These are phyloP conservation scores for Drosophila mimetica DNA, from an alignment of 2,888 invertebrate genomes.

Conservation along the genomic window DNA sequence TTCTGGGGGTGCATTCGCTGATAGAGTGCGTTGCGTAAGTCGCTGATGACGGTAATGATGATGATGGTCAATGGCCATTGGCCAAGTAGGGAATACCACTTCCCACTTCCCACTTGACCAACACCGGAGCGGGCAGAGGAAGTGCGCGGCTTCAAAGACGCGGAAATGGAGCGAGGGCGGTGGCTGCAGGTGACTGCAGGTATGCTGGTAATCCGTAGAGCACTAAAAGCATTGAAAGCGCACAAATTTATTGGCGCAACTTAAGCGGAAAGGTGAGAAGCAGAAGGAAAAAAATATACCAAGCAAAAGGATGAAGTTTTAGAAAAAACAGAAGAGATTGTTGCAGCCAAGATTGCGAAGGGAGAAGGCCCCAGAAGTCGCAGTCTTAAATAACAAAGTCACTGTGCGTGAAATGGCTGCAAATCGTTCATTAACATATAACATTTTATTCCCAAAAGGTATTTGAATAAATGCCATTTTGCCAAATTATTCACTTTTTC, in stretches of 20 bases:
- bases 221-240: slow-evolving; percentile 38
- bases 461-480: background rate
- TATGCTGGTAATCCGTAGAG: slow-evolving; percentile 34
- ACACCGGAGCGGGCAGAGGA: slow-evolving; percentile 20
- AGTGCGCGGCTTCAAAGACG: slow-evolving; percentile 30
- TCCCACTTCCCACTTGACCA: slow-evolving; percentile 43
- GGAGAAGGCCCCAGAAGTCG: slow-evolving; percentile 7
- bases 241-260: slow-evolving; percentile 48
- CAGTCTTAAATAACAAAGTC: slow-evolving; percentile 8
- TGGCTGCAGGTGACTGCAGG: background rate
- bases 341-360: slow-evolving; percentile 8
- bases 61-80: slow-evolving; percentile 42
- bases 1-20: slow-evolving; percentile 3
- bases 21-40: slow-evolving; percentile 28
- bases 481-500: background rate
- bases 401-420: background rate
- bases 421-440: background rate
- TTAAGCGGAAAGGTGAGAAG: slow-evolving; percentile 34
- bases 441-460: background rate
- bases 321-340: background rate
- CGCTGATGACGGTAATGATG: slow-evolving; percentile 17
- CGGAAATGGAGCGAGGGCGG: slow-evolving; percentile 23
- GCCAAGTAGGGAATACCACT: slow-evolving; percentile 37
- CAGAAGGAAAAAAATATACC: slow-evolving; percentile 5
- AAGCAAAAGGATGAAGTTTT: background rate